Conservation (phyloP, 1,140 invertebrate genomes). For the honey bee (Apis mellifera) region Amel_HAv3.1 CM009944.2:2336001-2336500, state of each 20-base stretch:
- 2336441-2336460: conserved; percentile 69
- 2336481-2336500: conserved; percentile 76
- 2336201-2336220: no score
- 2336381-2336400: conserved; percentile 48
- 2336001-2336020: no score
- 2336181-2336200: no score
- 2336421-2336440: conserved; percentile 63
- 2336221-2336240: background rate
- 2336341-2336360: conserved; percentile 77
- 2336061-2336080: no score
- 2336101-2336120: no score
- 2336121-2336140: no score
- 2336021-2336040: no score
- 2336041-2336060: no score
- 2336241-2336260: background rate
- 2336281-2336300: conserved; percentile 74
- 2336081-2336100: no score
- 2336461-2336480: conserved; percentile 75
- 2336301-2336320: conserved; percentile 83
- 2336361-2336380: conserved; percentile 71
- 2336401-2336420: conserved; percentile 54
- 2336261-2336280: background rate
- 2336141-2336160: no score
- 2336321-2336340: conserved; percentile 83
- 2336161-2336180: no score